These are phyloP conservation scores for Scophthalmus maximus DNA, from an alignment of 2,113 vertebrate genomes.

Conservation along the genomic window DNA sequence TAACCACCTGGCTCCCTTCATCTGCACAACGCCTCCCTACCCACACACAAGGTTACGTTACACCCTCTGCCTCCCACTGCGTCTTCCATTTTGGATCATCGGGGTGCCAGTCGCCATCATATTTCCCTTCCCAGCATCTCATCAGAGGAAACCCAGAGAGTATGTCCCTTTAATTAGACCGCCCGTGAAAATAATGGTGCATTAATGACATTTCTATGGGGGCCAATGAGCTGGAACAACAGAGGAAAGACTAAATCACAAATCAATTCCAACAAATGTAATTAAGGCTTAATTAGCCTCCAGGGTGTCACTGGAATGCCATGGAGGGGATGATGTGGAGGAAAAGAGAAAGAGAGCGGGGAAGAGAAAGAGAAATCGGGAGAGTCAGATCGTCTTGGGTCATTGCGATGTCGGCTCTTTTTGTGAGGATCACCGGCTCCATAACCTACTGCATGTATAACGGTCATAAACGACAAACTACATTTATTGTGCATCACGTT, in stretches of 20 bases:
- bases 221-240: conserved; percentile 86
- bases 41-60: conserved; percentile 42
- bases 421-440: conserved; percentile 17
- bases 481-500: conserved; percentile 15
- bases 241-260: conserved; percentile 85
- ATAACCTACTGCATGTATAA: conserved; percentile 33
- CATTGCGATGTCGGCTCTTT: conserved; percentile 18
- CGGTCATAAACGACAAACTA: conserved; percentile 13
- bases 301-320: conserved; percentile 75
- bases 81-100: conserved; percentile 72
- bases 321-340: conserved; percentile 50
- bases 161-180: conserved; percentile 83
- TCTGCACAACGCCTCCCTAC: conserved; percentile 19
- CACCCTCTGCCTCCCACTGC: conserved; percentile 26
- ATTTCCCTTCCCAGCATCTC: conserved; percentile 68
- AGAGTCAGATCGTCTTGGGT: conserved; percentile 54
- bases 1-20: conserved; percentile 48
- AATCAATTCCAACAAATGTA: conserved; percentile 90
- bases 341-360: conserved; percentile 52
- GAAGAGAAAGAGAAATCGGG: conserved; percentile 59
- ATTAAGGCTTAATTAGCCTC: conserved; percentile 89
- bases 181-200: conserved; percentile 83
- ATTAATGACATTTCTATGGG: conserved; percentile 87
- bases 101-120: conserved; percentile 67
- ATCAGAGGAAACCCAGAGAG: conserved; percentile 75